Base-by-base conservation (phyloP, 1,140 invertebrate species). In the Ephestia elutella region DNA sequence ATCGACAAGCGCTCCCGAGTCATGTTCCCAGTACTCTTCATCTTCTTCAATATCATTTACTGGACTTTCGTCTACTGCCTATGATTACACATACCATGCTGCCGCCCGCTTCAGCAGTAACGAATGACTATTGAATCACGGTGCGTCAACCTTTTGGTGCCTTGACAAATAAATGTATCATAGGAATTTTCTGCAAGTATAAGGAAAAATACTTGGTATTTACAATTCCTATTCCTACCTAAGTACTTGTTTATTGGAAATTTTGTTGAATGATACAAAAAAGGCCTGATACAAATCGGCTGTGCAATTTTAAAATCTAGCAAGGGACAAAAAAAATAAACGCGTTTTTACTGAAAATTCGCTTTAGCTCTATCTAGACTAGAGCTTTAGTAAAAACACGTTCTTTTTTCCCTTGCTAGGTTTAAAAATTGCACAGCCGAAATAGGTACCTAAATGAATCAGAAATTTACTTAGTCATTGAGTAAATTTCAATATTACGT, bases 21-120 rank as follows among this genome's bases (percentile, higher is more conserved):
- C 15, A 81, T 95, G 2, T 97, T 96, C 77, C 96, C 96, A 0
- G 71, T 93, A 1, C 84, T 93, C 0, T 97, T 96, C 77, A 68
- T 96, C 0, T 90, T 95, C 49, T 96, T 96, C 73, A 97, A 97
- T 73, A 87, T 94, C 50, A 90, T 96, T 49, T 97, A 96, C 70
- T 97, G 95, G 95, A 92, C 93, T 21, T 95, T 95, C 73, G 94
- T 95, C 51, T 93, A 90, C 60, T 89, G 82, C 63, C 68, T 89
- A 38, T 90, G 73, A 86, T 70, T 63, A 17, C 10, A 44, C 38
- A 2, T 49, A n/a, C 15, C 32, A 13, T 49, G 15, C 13, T 50
- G 11, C n/a, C 2, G 38, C 38, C 7, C 1, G 7, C 11, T 32
- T 10, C 3, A 10, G 11, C 30, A 32, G n/a, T 44, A 44, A 15